phyloP scores from a whole-genome alignment of 2,888 invertebrate species.

The Caenorhabditis sulstoni region DNA sequence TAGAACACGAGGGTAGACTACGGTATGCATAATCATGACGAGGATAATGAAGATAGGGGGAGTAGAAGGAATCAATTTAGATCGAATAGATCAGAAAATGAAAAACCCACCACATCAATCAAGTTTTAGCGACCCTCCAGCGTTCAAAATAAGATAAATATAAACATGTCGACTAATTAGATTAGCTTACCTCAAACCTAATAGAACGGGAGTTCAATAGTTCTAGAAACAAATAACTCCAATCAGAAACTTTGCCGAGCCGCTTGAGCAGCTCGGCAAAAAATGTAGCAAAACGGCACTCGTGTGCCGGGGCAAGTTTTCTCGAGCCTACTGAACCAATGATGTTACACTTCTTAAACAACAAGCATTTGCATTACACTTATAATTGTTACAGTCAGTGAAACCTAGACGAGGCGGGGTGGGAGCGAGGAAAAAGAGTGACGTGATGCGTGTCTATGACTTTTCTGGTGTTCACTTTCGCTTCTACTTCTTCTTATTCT shows the following conservation, averaged over 20 bases:
- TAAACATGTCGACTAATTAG: no score
- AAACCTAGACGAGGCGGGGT: conserved; percentile 9
- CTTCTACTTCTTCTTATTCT: no score
- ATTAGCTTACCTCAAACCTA: no score
- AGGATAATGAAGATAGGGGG: no score
- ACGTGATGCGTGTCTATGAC: not conserved
- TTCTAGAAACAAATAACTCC: conserved; percentile 1
- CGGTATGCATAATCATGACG: no score
- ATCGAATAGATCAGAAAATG: not conserved
- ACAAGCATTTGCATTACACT: conserved; percentile 70
- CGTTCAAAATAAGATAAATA: no score
- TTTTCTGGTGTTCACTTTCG: not conserved
- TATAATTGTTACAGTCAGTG: conserved; percentile 67
- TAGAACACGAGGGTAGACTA: not conserved
- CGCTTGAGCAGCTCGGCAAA: conserved; percentile 2
- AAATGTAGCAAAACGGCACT: conserved; percentile 52
- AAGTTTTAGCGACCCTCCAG: not conserved
- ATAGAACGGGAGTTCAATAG: not conserved
- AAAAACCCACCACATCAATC: not conserved
- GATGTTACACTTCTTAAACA: conserved; percentile 63
- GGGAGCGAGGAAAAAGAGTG: conserved; percentile 4
- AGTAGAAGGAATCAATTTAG: no score
- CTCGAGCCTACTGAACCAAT: conserved; percentile 59
- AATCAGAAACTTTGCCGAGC: conserved; percentile 12
- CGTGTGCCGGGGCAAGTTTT: conserved; percentile 47